Evolutionary conservation across 2,797 vertebrate species (phyloP).

Genomic region (Miichthys miiuy): DNA sequence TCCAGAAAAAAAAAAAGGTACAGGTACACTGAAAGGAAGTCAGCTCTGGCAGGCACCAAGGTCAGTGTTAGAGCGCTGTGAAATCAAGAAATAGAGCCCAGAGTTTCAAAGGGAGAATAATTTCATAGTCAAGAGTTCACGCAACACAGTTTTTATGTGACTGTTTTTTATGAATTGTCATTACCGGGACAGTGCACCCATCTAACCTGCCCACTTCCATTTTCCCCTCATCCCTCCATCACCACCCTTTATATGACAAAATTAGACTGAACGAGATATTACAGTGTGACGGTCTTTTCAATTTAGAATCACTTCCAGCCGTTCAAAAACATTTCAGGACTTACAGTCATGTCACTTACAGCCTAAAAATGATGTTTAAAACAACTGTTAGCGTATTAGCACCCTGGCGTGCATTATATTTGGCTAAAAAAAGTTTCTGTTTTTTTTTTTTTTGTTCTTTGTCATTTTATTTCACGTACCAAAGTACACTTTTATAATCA

Average conservation of each 20-base stretch:
- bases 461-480: neutral
- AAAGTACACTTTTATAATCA: neutral
- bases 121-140: slow-evolving; percentile 41
- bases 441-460: neutral
- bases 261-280: neutral
- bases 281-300: neutral
- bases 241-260: neutral
- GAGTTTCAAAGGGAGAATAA: slow-evolving; percentile 50
- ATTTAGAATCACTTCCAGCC: neutral
- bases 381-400: neutral
- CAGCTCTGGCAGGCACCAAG: slow-evolving; percentile 70
- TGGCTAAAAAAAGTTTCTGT: neutral
- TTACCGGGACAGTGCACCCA: neutral
- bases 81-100: slow-evolving; percentile 37
- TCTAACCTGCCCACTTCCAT: neutral
- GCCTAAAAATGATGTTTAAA: neutral
- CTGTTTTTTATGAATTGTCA: slow-evolving; percentile 5
- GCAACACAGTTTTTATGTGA: slow-evolving; percentile 33
- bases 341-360: neutral
- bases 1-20: slow-evolving; percentile 60
- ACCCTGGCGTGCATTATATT: neutral
- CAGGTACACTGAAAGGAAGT: slow-evolving; percentile 71
- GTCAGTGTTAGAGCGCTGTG: slow-evolving; percentile 65
- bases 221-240: neutral
- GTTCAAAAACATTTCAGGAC: neutral